Percentiles rank a stretch among this genome's conserved stretches.
Evolutionary conservation across 2,797 vertebrate species (phyloP).

Genomic region (Podarcis siculus): DNA sequence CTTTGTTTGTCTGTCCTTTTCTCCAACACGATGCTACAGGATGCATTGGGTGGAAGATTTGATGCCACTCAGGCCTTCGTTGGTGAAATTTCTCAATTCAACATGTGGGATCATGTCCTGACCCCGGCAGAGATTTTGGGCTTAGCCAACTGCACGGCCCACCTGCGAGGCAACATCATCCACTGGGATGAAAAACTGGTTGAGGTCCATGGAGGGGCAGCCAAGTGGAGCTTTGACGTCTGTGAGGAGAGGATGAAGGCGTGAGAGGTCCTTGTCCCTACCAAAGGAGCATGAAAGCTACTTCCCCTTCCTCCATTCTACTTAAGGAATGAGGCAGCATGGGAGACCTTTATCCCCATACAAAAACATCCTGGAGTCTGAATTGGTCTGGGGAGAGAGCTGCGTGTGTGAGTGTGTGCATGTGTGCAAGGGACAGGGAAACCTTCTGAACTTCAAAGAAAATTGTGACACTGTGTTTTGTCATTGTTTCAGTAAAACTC

Average conservation of each 20-base stretch:
- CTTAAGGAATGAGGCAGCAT: constrained; percentile 8
- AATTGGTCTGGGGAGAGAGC: neutral
- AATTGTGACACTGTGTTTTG: constrained; percentile 34
- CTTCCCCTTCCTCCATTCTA: constrained; percentile 22
- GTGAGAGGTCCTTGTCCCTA: constrained; percentile 55
- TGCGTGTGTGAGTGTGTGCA: neutral
- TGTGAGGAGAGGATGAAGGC: constrained; percentile 84
- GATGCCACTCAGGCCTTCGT: constrained; percentile 96
- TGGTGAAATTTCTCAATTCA: constrained; percentile 93
- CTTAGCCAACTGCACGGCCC: constrained; percentile 89
- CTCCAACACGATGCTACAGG: constrained; percentile 73
- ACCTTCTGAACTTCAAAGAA: constrained; percentile 22
- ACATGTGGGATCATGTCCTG: constrained; percentile 93
- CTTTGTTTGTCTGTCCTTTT: neutral
- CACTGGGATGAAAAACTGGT: constrained; percentile 93
- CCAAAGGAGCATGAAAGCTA: neutral
- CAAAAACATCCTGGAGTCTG: constrained; percentile 7
- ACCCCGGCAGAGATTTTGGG: constrained; percentile 85
- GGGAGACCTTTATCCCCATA: constrained; percentile 42
- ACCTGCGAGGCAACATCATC: constrained; percentile 87
- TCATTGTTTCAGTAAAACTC: constrained; percentile 35
- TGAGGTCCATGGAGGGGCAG: constrained; percentile 92
- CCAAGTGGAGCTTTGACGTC: constrained; percentile 84
- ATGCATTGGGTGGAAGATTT: constrained; percentile 91
- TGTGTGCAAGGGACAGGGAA: constrained; percentile 1